These are phyloP conservation scores for Scrobipalpa costella DNA, from an alignment of 2,888 invertebrate species.

Conservation along the genomic window DNA sequence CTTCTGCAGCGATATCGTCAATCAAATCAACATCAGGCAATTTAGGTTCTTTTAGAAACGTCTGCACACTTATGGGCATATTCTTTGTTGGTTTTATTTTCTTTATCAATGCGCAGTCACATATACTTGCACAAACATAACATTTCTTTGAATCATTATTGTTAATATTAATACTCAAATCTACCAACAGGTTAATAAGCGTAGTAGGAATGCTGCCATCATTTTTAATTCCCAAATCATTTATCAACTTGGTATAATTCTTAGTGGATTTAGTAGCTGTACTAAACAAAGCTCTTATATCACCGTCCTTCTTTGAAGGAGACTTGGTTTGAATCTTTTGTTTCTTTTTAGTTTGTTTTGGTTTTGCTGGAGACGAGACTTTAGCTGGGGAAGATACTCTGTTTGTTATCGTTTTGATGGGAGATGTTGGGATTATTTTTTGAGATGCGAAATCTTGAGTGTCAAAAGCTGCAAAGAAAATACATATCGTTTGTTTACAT, in stretches of 20 bases:
- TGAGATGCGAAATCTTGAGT: conserved; percentile 50
- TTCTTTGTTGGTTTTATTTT: conserved; percentile 41
- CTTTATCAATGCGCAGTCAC: conserved; percentile 61
- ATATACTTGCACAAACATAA: conserved; percentile 67
- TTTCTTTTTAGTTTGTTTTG: conserved; percentile 57
- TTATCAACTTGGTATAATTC: conserved; percentile 69
- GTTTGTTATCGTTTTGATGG: conserved; percentile 34
- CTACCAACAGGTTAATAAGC: conserved; percentile 68
- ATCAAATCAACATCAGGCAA: conserved; percentile 63
- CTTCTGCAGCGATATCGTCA: conserved; percentile 54
- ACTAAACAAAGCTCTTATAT: conserved; percentile 80
- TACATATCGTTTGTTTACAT: too few relatives aligned
- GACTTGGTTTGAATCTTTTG: conserved; percentile 49
- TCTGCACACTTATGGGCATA: conserved; percentile 37
- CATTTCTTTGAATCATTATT: conserved; percentile 54
- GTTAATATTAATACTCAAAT: conserved; percentile 66
- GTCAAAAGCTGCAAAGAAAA: conserved; percentile 50
- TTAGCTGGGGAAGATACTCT: conserved; percentile 29
- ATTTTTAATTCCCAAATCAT: conserved; percentile 63
- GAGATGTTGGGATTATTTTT: conserved; percentile 40
- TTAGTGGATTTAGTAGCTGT: conserved; percentile 71
- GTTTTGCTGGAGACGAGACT: conserved; percentile 37
- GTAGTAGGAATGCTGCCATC: conserved; percentile 60
- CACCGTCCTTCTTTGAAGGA: conserved; percentile 69
- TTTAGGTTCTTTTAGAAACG: conserved; percentile 45